Conservation (phyloP, 2,888 invertebrate species). For the Ditylenchus weischeri region DNA sequence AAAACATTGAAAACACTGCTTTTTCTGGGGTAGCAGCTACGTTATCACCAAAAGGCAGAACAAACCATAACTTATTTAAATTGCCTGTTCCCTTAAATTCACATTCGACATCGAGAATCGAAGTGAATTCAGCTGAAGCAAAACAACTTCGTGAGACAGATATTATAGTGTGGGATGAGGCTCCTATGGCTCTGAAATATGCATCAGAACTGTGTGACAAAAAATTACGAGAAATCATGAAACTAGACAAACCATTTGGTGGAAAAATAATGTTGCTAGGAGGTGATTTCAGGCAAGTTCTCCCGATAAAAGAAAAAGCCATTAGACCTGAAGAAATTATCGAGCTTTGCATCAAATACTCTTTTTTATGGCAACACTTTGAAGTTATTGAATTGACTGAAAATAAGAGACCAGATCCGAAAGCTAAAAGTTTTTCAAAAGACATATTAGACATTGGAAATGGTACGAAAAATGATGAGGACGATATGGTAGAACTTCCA, state of each 20-base stretch:
- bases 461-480: no score
- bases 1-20: constrained; percentile 7
- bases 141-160: constrained; percentile 8
- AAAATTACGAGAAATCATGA: constrained; percentile 21
- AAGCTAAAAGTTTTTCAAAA: no score
- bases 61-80: constrained; percentile 59
- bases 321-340: no score
- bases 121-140: constrained; percentile 13
- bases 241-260: constrained; percentile 22
- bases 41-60: not conserved
- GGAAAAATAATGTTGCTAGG: constrained; percentile 33
- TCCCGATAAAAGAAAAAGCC: constrained; percentile 20
- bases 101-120: not conserved
- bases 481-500: no score
- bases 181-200: no score
- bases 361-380: no score
- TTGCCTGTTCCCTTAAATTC: constrained; percentile 2
- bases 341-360: no score
- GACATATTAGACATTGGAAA: no score
- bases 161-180: constrained; percentile 31
- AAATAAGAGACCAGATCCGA: no score
- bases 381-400: no score
- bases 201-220: no score
- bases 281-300: constrained; percentile 38
- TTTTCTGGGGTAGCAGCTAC: constrained; percentile 8